Conservation (phyloP, 2,797 vertebrate genomes). For the Hemibagrus guttatus region DNA sequence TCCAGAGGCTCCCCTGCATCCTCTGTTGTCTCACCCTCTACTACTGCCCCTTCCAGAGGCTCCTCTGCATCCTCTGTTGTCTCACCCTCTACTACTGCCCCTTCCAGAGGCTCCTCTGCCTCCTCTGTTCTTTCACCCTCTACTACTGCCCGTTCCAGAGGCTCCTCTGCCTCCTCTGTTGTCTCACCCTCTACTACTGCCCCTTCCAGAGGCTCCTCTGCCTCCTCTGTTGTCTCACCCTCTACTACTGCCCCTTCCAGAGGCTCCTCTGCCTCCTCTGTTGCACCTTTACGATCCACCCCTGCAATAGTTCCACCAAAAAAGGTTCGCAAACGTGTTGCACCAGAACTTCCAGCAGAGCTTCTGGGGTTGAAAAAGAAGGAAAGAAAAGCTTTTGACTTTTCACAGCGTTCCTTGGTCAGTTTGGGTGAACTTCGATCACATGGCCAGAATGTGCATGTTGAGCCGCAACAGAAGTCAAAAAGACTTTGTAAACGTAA, state of each 20-base stretch:
- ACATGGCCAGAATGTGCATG: constrained; percentile 72
- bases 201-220: not conserved
- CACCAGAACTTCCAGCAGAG: constrained; percentile 68
- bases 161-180: not conserved
- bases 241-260: not conserved
- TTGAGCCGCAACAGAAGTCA: constrained; percentile 53
- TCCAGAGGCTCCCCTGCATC: no score
- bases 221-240: not conserved
- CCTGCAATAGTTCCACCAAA: constrained; percentile 77
- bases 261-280: not conserved
- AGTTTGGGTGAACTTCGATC: constrained; percentile 68
- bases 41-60: no score
- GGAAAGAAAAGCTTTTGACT: constrained; percentile 71
- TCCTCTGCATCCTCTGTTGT: no score
- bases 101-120: not conserved
- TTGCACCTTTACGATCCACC: not conserved
- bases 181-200: not conserved
- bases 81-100: no score
- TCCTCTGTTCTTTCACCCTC: not conserved
- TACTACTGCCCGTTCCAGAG: not conserved
- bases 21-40: no score
- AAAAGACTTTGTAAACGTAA: constrained; percentile 58
- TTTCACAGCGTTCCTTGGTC: constrained; percentile 79
- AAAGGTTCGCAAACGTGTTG: constrained; percentile 69
- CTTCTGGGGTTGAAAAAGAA: constrained; percentile 80